These are phyloP conservation scores for Drepanosiphum platanoidis DNA, from an alignment of 2,888 invertebrate genomes.

Conservation along the genomic window DNA sequence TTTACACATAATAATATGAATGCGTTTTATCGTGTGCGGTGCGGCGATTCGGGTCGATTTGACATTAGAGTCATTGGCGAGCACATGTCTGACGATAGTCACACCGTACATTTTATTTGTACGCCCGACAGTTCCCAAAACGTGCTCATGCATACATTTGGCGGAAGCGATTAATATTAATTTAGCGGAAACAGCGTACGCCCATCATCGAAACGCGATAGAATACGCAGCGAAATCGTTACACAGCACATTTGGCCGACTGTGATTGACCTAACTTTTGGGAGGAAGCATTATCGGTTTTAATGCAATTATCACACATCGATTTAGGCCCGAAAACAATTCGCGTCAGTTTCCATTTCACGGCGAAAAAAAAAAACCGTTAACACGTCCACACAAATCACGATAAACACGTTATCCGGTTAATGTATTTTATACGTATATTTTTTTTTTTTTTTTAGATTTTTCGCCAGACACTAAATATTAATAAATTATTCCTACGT, in stretches of 20 bases:
- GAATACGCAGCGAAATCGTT: constrained; percentile 47
- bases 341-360: constrained; percentile 7
- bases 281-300: constrained; percentile 23
- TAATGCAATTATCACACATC: constrained; percentile 1
- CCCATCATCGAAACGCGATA: constrained; percentile 22
- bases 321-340: background rate
- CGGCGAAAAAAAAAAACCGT: background rate
- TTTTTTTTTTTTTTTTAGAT: background rate
- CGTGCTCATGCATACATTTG: constrained; percentile 41
- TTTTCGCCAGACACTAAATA: background rate
- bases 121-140: constrained; percentile 28
- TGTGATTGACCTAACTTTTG: constrained; percentile 33
- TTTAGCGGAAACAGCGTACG: constrained; percentile 52
- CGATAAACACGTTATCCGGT: background rate
- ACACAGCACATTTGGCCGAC: constrained; percentile 28
- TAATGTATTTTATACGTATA: background rate
- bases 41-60: background rate
- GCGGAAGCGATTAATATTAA: constrained; percentile 54
- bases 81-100: constrained; percentile 9
- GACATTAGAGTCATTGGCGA: background rate
- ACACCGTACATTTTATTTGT: constrained; percentile 32
- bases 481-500: background rate
- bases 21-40: background rate
- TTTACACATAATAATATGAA: background rate
- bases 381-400: background rate